Base-by-base conservation (phyloP, 2,113 vertebrate species). In the Phylloscopus trochilus region DNA sequence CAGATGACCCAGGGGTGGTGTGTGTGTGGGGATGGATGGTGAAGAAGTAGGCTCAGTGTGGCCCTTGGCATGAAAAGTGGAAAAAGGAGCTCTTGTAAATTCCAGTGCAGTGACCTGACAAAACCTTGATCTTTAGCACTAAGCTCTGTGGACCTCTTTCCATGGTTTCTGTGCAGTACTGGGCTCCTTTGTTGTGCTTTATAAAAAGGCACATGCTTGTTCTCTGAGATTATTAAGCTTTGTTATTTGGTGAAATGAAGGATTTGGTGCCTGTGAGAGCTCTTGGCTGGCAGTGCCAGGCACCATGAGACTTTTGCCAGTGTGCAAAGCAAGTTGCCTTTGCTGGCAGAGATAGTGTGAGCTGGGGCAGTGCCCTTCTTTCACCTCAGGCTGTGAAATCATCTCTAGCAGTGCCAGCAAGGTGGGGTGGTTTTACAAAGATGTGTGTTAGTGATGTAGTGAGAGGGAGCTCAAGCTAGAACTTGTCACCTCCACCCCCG, bases 391-490 rank as follows among this genome's bases (percentile, higher is more conserved):
- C 52, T 70, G 23, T 56, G 59, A 83, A 68, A 30, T 74, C 22
- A 7, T 49, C 30, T 81, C 31, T 10, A 59, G 52, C 72, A 77
- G 23, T 55, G 68, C 41, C 64, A 44, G 35, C 41, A 67, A 55
- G 37, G 9, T 26, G 20, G 26, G 26, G 10, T 60, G 58, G 19
- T 72, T 90, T 88, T 73, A 27, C 33, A 63, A 75, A 59, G 60
- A 12, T 55, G 23, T 1, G 0, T 0, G 0, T 84, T 35, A 70
- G 41, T 33, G 44, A 39, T 39, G 9, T 4, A 33, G 24, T n/a
- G 66, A 83, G 37, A 43, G 33, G 18, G 21, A 85, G 22, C 21
- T 44, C 66, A 60, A 47, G 21, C 33, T 78, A 46, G 62, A 76
- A 52, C 14, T 59, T 66, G 21, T 75, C 44, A 27, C 19, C 28